Evolutionary conservation across 2,888 invertebrate species (phyloP).

Genomic region (Chelonus formosanus): DNA sequence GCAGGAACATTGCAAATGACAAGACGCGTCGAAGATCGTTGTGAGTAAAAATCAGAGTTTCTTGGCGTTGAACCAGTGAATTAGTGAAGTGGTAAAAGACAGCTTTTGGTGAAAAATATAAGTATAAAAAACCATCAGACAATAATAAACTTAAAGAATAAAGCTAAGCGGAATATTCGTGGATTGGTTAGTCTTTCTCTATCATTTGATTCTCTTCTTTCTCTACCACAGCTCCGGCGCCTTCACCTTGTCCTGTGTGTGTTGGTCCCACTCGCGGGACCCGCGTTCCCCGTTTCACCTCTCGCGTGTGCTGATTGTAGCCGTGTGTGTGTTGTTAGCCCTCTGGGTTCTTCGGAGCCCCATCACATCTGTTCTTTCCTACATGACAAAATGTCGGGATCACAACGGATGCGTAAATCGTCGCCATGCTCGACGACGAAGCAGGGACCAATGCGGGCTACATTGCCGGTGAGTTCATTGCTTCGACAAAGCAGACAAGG

Average conservation of each 20-base stretch:
- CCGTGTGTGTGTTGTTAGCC: not conserved
- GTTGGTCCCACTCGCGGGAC: slow-evolving; percentile 21
- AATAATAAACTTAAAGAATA: not conserved
- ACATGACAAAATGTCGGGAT: slow-evolving; percentile 61
- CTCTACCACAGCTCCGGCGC: slow-evolving; percentile 23
- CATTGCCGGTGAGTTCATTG: slow-evolving; percentile 78
- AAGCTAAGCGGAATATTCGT: slow-evolving; percentile 7
- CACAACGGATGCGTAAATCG: slow-evolving; percentile 70
- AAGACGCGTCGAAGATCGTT: slow-evolving; percentile 55
- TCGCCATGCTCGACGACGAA: slow-evolving; percentile 72
- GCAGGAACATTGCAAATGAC: slow-evolving; percentile 60
- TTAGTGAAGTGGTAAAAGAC: not conserved
- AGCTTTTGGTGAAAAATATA: not conserved
- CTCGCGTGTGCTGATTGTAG: not conserved
- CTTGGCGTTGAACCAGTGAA: not conserved
- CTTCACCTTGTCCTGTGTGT: slow-evolving; percentile 25
- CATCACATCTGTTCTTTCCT: slow-evolving; percentile 33
- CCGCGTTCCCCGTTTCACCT: slow-evolving; percentile 29
- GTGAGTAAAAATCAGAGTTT: slow-evolving; percentile 16
- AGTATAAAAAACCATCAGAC: not conserved
- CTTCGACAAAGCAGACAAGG: slow-evolving; percentile 73
- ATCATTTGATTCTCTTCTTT: slow-evolving; percentile 18
- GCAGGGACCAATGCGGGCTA: slow-evolving; percentile 79
- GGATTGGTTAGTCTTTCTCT: slow-evolving; percentile 8
- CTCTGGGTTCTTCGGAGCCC: slow-evolving; percentile 1